Evolutionary conservation across 2,888 invertebrate genomes (phyloP).

Genomic region (Xestia xanthographa): DNA sequence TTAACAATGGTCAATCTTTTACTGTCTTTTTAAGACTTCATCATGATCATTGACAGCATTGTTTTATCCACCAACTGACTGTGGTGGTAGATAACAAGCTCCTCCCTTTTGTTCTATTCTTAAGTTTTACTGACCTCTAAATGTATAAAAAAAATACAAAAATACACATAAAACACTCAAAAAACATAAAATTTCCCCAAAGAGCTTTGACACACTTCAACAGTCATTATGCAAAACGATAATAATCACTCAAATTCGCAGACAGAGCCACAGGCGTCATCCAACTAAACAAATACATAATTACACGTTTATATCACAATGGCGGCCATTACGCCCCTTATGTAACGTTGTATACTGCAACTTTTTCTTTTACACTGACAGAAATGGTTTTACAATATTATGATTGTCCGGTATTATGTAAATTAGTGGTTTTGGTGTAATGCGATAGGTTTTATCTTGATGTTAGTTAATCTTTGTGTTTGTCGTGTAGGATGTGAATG

Average conservation of each 20-base stretch:
- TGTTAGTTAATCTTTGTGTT: slow-evolving; percentile 12
- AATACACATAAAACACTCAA: not conserved
- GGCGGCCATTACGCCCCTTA: slow-evolving; percentile 56
- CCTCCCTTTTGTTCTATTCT: not conserved
- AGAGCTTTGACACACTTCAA: slow-evolving; percentile 33
- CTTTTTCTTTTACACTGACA: slow-evolving; percentile 65
- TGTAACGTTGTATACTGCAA: slow-evolving; percentile 54
- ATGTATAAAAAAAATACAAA: too few species aligned
- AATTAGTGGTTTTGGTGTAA: slow-evolving; percentile 34
- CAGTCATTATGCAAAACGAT: slow-evolving; percentile 40
- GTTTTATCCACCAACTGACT: not conserved
- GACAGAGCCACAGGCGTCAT: slow-evolving; percentile 46
- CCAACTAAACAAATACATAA: slow-evolving; percentile 68
- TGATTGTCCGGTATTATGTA: slow-evolving; percentile 55
- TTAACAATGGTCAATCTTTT: not conserved
- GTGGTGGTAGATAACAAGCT: not conserved
- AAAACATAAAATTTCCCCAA: not conserved
- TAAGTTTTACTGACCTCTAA: not conserved
- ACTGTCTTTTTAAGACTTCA: too few species aligned
- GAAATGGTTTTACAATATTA: slow-evolving; percentile 54
- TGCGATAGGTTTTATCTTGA: slow-evolving; percentile 35
- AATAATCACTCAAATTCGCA: slow-evolving; percentile 48
- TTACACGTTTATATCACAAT: slow-evolving; percentile 62
- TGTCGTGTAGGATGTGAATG: not conserved
- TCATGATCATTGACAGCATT: not conserved